Base-by-base conservation (phyloP, 2,797 vertebrate species). In the Poeciliopsis infans region DNA sequence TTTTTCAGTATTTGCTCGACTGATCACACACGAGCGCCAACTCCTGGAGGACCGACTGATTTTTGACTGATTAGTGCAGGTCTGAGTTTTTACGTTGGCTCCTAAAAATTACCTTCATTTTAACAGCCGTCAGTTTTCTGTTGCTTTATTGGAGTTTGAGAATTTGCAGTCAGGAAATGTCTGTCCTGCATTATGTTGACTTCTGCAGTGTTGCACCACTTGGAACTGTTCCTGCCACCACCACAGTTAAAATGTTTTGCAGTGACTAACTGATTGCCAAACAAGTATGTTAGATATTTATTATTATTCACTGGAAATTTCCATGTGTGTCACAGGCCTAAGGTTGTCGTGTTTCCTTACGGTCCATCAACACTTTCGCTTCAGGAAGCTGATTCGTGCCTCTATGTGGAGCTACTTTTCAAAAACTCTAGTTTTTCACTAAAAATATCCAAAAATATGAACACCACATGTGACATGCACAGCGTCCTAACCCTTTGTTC, bases 281-380 rank as follows among this genome's bases (percentile, higher is more conserved):
- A 81, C 68, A 82, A 64, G 76, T 83, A 69, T 81, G 5, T 70
- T 1, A 45, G 10, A 59, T 8, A 61, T n/a, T 25, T 3, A 23
- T 16, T 75, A 33, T 25, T 53, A 25, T 53, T 78, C 71, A 74
- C 64, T 25, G 43, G 64, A 79, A 77, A 46, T 83, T 86, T 75
- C 73, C 78, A 64, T 7, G 61, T 28, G 25, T n/a, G 25, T 45
- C 5, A 41, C 18, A 51, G 33, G 39, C 28, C 7, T 41, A 61
- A 57, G 39, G 39, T 83, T 13, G 68, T 2, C 53, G 68, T 46
- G 23, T 28, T 71, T 28, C 28, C 68, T 57, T 57, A 57, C 1
- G 25, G 28, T 13, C 1, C 25, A 13, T 4, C 53, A 18, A 4
- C 4, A 8, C 7, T 23, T 41, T 68, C 0, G 23, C 33, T n/a